Evolutionary conservation across 1,140 invertebrate species (phyloP).

Genomic region (Cecropterus lyciades): DNA sequence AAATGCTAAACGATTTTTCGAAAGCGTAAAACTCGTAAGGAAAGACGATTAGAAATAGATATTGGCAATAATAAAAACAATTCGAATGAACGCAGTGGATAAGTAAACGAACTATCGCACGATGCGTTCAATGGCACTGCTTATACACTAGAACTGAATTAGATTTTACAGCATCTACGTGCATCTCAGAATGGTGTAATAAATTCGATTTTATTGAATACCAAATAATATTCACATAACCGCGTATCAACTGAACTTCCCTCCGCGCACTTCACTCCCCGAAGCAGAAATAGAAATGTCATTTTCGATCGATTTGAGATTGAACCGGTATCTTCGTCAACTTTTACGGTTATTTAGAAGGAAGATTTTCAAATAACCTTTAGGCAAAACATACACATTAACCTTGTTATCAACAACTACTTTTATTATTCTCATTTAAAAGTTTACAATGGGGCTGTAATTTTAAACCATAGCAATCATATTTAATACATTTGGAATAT

Average conservation of each 20-base stretch:
- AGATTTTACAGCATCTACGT: conserved; percentile 1
- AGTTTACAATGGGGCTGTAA: no score
- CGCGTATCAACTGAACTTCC: conserved; percentile 23
- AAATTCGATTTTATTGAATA: conserved; percentile 29
- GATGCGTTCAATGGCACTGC: background rate
- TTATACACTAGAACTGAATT: conserved; percentile 14
- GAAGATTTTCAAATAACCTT: no score
- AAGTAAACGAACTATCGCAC: background rate
- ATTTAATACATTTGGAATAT: no score
- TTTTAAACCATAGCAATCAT: no score
- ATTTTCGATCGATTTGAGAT: conserved; percentile 42
- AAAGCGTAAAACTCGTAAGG: background rate
- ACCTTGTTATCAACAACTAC: no score
- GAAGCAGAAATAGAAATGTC: conserved; percentile 37
- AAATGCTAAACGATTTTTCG: background rate
- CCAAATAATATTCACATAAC: conserved; percentile 28
- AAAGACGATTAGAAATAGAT: background rate
- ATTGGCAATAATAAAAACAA: conserved; percentile 62
- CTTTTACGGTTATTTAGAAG: conserved; percentile 15
- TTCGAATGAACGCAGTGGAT: conserved; percentile 46
- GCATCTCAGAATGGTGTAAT: conserved; percentile 23
- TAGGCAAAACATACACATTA: no score
- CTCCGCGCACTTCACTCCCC: conserved; percentile 34
- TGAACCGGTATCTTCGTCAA: conserved; percentile 23
- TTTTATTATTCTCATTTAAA: no score